Percentiles rank a stretch among this genome's conserved stretches.
Conservation (phyloP, 2,797 vertebrate genomes). For the Phalloptychus januarius region DNA sequence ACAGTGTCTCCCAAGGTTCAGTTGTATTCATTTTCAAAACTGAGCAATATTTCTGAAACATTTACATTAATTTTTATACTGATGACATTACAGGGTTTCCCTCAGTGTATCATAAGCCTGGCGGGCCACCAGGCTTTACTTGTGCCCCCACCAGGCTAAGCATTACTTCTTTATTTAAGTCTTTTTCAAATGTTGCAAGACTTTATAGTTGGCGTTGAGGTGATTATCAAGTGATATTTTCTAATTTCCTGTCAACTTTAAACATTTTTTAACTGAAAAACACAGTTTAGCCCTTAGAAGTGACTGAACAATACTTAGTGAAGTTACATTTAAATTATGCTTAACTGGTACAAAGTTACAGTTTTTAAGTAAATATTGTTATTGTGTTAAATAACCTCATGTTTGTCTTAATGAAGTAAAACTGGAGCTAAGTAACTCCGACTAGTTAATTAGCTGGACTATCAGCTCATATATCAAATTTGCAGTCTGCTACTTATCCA, state of each 20-base stretch:
- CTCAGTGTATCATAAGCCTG: no score
- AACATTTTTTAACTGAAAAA: no score
- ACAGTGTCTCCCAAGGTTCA: neutral
- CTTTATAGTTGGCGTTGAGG: no score
- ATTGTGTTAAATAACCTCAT: neutral
- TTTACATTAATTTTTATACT: no score
- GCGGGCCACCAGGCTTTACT: no score
- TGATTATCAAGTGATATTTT: no score
- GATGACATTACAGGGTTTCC: no score
- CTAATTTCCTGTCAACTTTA: no score
- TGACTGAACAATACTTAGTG: neutral
- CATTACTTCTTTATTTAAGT: no score
- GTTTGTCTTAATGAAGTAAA: neutral
- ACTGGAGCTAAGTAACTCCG: neutral
- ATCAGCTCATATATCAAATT: neutral
- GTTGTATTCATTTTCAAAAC: neutral
- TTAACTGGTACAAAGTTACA: neutral
- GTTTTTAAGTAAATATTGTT: neutral
- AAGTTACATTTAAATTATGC: neutral
- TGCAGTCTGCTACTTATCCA: neutral
- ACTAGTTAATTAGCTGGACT: no score
- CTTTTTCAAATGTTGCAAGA: no score
- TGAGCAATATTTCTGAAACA: neutral
- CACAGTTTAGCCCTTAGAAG: neutral
- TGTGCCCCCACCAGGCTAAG: no score